Conservation (phyloP, 2,888 invertebrate species). For the Leptopilina syphax region DNA sequence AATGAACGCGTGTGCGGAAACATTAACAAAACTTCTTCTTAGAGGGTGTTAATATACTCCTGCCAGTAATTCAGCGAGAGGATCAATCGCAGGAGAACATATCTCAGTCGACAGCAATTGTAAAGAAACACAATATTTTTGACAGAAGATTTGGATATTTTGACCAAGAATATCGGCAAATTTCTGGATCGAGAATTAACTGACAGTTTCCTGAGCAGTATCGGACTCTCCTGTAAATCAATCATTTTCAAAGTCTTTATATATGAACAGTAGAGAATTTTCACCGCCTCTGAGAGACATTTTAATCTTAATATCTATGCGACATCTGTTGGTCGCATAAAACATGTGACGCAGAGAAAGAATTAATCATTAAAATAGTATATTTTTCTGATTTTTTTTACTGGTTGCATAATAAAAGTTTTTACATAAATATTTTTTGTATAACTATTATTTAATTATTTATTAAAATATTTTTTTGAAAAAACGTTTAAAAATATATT, state of each 20-base stretch:
- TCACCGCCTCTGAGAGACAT: not conserved
- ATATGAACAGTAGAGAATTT: not conserved
- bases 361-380: no score
- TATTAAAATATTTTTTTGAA: no score
- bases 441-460: no score
- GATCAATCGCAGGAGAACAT: slow-evolving; percentile 4
- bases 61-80: not conserved
- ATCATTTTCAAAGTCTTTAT: not conserved
- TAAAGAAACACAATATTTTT: not conserved
- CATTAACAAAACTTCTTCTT: not conserved
- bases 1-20: slow-evolving; percentile 23
- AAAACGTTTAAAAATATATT: no score
- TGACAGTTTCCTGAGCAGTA: slow-evolving; percentile 25
- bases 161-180: no score
- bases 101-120: not conserved
- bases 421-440: no score
- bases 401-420: no score
- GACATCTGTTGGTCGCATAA: not conserved
- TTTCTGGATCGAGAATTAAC: not conserved
- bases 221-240: not conserved
- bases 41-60: not conserved
- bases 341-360: not conserved
- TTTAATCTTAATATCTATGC: not conserved
- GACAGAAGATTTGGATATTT: no score
- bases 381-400: no score